Conservation (phyloP, 2,888 invertebrate genomes). For the Lasius platythorax region DNA sequence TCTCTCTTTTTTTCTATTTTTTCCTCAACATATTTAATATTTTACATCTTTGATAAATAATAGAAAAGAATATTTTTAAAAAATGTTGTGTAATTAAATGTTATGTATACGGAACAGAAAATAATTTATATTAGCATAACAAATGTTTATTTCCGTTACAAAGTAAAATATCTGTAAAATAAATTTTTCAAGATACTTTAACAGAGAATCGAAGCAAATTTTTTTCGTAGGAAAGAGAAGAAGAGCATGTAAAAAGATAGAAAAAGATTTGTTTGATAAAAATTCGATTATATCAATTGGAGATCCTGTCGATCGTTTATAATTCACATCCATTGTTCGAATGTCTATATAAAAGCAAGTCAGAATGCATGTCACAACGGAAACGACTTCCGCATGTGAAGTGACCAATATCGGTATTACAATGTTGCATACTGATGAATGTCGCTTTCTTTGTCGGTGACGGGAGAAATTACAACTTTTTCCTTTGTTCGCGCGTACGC, state of each 20-base stretch:
- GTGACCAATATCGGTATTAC: background rate
- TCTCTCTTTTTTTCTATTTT: background rate
- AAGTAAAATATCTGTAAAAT: background rate
- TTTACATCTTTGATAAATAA: background rate
- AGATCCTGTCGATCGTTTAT: background rate
- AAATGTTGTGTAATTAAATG: background rate
- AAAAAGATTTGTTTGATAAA: background rate
- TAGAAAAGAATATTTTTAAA: background rate
- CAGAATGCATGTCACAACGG: slow-evolving; percentile 15
- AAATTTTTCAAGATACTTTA: background rate
- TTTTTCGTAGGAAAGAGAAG: background rate
- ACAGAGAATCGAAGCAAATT: background rate
- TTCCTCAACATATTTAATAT: background rate
- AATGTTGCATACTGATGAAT: slow-evolving; percentile 35
- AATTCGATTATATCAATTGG: background rate
- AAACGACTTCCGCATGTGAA: slow-evolving; percentile 32
- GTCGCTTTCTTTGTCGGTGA: slow-evolving; percentile 12
- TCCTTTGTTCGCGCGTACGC: background rate
- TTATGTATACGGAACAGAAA: background rate
- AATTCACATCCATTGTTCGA: slow-evolving; percentile 1
- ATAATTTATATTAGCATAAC: background rate
- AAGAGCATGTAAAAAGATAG: background rate
- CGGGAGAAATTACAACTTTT: slow-evolving; percentile 15
- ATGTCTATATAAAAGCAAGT: background rate
- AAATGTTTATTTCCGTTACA: background rate